Percentiles rank a stretch among this genome's conserved stretches.
These are phyloP conservation scores for Acromyrmex charruanus DNA, from an alignment of 1,140 invertebrate species.

Conservation along the genomic window DNA sequence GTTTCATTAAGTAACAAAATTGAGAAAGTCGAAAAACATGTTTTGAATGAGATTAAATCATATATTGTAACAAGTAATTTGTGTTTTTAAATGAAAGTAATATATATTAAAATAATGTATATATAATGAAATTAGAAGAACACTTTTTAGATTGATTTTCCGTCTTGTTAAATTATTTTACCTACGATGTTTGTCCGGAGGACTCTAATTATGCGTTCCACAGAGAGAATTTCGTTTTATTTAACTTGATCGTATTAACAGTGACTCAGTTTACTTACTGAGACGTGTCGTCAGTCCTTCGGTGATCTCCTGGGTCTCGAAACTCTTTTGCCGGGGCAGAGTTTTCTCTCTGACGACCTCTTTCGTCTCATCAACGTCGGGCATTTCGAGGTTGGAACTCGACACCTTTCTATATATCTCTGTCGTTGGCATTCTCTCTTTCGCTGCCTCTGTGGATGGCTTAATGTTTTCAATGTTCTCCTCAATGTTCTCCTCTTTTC, in stretches of 20 bases:
- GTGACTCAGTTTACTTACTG: conserved; percentile 33
- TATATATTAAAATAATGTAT: not conserved
- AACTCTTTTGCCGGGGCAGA: not conserved
- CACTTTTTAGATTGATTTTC: not conserved
- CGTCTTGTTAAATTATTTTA: not conserved
- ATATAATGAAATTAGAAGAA: not conserved
- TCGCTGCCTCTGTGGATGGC: conserved; percentile 23
- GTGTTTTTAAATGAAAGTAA: no score
- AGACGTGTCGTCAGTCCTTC: not conserved
- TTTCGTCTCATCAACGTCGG: conserved; percentile 78
- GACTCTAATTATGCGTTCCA: not conserved
- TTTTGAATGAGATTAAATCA: not conserved
- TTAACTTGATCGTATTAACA: no score
- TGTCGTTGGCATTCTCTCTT: conserved; percentile 80
- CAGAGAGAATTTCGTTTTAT: not conserved
- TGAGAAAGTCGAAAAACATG: not conserved
- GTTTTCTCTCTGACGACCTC: conserved; percentile 66
- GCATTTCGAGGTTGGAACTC: conserved; percentile 76
- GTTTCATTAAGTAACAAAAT: conserved; percentile 13
- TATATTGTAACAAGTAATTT: no score
- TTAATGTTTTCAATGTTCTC: conserved; percentile 31
- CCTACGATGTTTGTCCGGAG: not conserved
- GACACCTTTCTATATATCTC: conserved; percentile 79
- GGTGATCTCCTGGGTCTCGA: conserved; percentile 1
- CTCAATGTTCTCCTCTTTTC: conserved; percentile 36